Base-by-base conservation (phyloP, 2,113 vertebrate species). In the Gadus macrocephalus region DNA sequence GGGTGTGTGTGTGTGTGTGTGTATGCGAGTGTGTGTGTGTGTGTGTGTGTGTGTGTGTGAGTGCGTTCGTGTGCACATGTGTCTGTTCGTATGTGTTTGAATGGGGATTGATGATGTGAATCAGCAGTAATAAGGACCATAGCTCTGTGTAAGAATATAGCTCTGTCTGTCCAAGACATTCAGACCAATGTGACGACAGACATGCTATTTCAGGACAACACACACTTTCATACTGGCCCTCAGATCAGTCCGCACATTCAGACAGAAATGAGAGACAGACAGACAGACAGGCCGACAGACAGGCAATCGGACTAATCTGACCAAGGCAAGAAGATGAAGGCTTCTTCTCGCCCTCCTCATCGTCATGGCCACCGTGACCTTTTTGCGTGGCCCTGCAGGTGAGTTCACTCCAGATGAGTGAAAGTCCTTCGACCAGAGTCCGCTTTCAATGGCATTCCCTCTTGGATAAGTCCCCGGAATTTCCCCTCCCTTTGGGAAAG, bases 61-160 rank as follows among this genome's bases (percentile, higher is more conserved):
- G 67, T 31, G 60, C 19, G 19, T 58, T 67, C 67, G 59, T 64
- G 71, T 66, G 35, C 4, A 53, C 22, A 20, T 49, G 67, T 74
- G 67, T 66, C 56, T 78, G 68, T 22, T 66, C 72, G 68, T 85
- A 80, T 85, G 76, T 35, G 27, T 81, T 83, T 75, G 68, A 82
- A 85, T 68, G 69, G 53, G 78, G 81, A 86, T 89, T 85, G 84
- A 81, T 87, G 78, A 83, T 67, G 79, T 82, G 78, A 85, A 82
- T 87, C 76, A 78, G 68, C 64, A 22, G 69, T 87, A 80, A 86
- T 88, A 76, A 75, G 79, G 80, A 79, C 83, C 80, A 73, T 58
- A 58, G 55, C n/a, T 58, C 15, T 58, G 55, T 17, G 77, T 49
- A 75, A 78, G 80, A 79, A 83, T 79, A 75, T 58, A 17, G 55